phyloP scores from a whole-genome alignment of 2,888 invertebrate species.

The Tetragonula carbonaria region DNA sequence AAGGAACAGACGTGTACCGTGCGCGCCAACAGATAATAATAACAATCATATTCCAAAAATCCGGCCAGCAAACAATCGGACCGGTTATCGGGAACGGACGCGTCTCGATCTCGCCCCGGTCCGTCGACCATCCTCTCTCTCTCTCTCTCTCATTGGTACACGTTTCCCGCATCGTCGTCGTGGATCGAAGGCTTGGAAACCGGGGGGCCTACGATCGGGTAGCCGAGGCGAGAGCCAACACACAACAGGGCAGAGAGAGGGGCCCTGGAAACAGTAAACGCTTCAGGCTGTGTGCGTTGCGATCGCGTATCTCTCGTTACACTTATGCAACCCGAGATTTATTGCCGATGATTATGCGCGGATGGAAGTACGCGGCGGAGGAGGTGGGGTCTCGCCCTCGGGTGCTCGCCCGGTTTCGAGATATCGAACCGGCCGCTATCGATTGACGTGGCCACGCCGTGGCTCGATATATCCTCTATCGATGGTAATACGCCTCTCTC shows the following conservation, averaged over 20 bases:
- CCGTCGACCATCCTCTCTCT: background rate
- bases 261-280: constrained; percentile 63
- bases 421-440: constrained; percentile 70
- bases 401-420: constrained; percentile 72
- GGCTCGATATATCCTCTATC: constrained; percentile 64
- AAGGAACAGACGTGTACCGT: background rate
- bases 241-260: constrained; percentile 7
- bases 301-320: constrained; percentile 84
- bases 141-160: constrained; percentile 17
- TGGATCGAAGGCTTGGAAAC: constrained; percentile 51
- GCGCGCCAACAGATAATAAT: constrained; percentile 30
- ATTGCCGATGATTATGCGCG: constrained; percentile 82
- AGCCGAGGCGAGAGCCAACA: constrained; percentile 20
- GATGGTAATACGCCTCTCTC: constrained; percentile 62
- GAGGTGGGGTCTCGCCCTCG: constrained; percentile 75
- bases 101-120: constrained; percentile 39
- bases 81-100: constrained; percentile 44
- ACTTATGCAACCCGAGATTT: constrained; percentile 84
- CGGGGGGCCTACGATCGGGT: constrained; percentile 41
- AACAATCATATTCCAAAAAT: constrained; percentile 44
- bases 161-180: constrained; percentile 51
- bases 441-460: constrained; percentile 71
- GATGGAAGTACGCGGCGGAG: constrained; percentile 77
- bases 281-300: constrained; percentile 82
- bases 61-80: constrained; percentile 40